Evolutionary conservation across 2,113 vertebrate species (phyloP), one percentile per base, ranked within the genome.

Genomic region (Engystomops pustulosus): DNA sequence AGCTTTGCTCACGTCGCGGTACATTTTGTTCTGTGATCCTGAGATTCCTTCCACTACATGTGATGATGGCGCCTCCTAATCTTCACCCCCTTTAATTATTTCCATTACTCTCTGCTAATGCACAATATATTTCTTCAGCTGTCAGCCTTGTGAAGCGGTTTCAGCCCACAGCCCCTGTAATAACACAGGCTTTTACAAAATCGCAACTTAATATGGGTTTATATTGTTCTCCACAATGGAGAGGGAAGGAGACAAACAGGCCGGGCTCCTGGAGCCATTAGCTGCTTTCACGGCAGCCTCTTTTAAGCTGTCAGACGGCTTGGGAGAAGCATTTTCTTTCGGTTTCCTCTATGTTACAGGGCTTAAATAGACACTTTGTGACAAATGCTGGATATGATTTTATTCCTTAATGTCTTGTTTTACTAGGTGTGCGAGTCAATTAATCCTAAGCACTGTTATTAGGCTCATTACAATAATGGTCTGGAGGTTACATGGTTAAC

Each of bases 51-150:
- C 78, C 27, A 15, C 68, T 67, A 44, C 4, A n/a, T 79, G 76
- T 1, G 62, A 11, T 53, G n/a, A 32, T 77, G 62, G 62, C 15
- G n/a, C 77, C 74, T 86, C 9, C 84, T 77, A 60, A 38, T 10
- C 10, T 81, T 88, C 80, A 41, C 38, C 62, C 84, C 72, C 80
- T 88, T 87, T 87, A 87, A 88, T 90, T 87, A 88, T 89, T 89
- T 85, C 87, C 84, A 65, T 89, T 89, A 81, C 80, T 88, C 80
- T 15, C 23, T 81, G 85, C 74, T 86, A 87, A 47, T 0, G 6
- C 84, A 67, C 68, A 1, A 78, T 87, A 83, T 84, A 78, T 84
- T 75, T 85, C 80, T 85, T 86, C 41, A 77, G 76, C 86, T 88
- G 86, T 86, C 88, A 86, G 77, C 68, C 76, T 84, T 69, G 85